Evolutionary conservation across 1,140 invertebrate genomes (phyloP).

Genomic region (Drosophila mojavensis): DNA sequence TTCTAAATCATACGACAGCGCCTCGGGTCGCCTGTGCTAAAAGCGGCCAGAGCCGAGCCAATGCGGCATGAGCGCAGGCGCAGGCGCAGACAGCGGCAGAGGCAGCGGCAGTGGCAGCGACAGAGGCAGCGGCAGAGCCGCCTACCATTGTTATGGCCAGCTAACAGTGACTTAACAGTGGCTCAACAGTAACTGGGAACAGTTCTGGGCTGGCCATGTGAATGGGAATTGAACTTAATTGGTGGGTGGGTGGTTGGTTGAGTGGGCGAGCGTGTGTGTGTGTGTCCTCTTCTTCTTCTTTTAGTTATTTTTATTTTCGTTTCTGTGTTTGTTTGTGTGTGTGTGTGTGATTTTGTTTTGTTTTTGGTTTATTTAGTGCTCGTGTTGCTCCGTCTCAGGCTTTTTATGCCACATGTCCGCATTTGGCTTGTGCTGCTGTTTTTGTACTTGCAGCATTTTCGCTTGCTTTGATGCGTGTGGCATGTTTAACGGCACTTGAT

Average conservation of each 20-base stretch:
- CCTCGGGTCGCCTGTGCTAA: slow-evolving; percentile 20
- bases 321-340: background rate
- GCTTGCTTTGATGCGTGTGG: slow-evolving; percentile 63
- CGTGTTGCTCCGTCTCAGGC: slow-evolving; percentile 25
- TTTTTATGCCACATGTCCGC: slow-evolving; percentile 46
- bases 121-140: background rate
- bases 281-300: slow-evolving; percentile 4
- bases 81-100: slow-evolving; percentile 48
- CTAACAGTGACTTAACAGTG: slow-evolving; percentile 42
- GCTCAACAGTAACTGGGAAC: slow-evolving; percentile 40
- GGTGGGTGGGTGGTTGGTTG: background rate
- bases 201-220: slow-evolving; percentile 9
- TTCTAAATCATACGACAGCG: slow-evolving; percentile 22
- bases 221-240: background rate
- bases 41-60: slow-evolving; percentile 11
- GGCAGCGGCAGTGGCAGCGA: slow-evolving; percentile 36
- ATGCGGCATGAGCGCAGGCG: slow-evolving; percentile 32
- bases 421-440: slow-evolving; percentile 32
- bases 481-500: slow-evolving; percentile 63
- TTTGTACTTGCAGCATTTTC: slow-evolving; percentile 53
- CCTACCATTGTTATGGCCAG: background rate
- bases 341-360: slow-evolving; percentile 7
- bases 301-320: background rate
- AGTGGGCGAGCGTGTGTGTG: background rate
- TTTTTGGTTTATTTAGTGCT: slow-evolving; percentile 26